Conservation (phyloP, 2,888 invertebrate species). For the Drosophila incognita region DNA sequence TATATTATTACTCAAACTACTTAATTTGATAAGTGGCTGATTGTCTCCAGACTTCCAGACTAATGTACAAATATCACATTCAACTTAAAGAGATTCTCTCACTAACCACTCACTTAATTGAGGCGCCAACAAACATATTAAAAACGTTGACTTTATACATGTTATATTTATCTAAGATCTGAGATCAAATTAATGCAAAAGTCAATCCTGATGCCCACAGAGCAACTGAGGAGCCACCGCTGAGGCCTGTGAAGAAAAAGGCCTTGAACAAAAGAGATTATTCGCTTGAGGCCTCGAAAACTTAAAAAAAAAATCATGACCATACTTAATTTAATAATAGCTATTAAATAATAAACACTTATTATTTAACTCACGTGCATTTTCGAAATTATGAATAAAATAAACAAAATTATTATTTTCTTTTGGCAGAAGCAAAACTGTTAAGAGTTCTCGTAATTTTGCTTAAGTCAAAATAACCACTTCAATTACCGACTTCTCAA, state of each 20-base stretch:
- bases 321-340: neutral
- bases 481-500: neutral
- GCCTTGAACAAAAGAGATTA: neutral
- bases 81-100: neutral
- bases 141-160: neutral
- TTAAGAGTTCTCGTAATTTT: too few relatives aligned
- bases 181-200: too few relatives aligned
- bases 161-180: neutral
- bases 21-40: neutral
- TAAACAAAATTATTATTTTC: neutral
- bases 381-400: neutral
- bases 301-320: neutral
- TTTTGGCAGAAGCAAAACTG: too few relatives aligned
- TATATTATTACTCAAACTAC: neutral
- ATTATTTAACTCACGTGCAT: neutral
- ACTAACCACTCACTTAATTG: neutral
- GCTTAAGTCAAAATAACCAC: neutral
- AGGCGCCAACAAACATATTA: neutral
- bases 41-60: neutral
- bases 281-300: neutral
- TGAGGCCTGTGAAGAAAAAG: neutral
- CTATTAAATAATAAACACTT: neutral
- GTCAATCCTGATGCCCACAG: neutral
- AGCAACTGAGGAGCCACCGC: too few relatives aligned
- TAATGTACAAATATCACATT: neutral